A percentile compares a stretch with the other conserved stretches of the same genome.
Conservation (phyloP, 2,113 vertebrate species). For the Scatophagus argus region DNA sequence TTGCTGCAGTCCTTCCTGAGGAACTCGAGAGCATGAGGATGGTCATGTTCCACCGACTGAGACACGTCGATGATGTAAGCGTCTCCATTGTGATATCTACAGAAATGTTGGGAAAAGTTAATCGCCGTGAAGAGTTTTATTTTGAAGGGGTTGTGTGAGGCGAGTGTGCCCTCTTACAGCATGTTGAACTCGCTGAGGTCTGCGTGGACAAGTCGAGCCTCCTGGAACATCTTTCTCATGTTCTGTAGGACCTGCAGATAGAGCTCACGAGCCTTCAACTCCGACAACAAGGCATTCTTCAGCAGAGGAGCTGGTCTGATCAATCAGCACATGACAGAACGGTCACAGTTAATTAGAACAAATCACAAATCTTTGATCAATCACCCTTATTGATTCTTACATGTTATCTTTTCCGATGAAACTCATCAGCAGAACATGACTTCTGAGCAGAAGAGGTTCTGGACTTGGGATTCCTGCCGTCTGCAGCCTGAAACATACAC, state of each 20-base stretch:
- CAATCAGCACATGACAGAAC: neutral
- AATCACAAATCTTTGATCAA: neutral
- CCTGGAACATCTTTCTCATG: constrained; percentile 96
- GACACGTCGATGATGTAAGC: constrained; percentile 95
- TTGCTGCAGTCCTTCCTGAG: constrained; percentile 96
- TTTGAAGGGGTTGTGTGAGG: neutral
- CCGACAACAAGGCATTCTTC: constrained; percentile 91
- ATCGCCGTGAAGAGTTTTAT: neutral
- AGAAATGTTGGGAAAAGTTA: neutral
- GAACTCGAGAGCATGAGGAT: constrained; percentile 95
- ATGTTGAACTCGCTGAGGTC: constrained; percentile 99
- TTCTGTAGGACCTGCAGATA: constrained; percentile 94
- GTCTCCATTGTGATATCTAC: constrained; percentile 89
- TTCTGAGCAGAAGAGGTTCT: constrained; percentile 92
- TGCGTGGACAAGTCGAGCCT: constrained; percentile 93
- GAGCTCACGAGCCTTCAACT: constrained; percentile 91
- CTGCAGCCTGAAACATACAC: constrained; percentile 85
- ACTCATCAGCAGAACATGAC: constrained; percentile 96
- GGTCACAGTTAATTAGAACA: neutral
- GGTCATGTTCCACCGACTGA: constrained; percentile 96
- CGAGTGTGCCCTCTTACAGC: constrained; percentile 83
- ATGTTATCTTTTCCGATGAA: constrained; percentile 94
- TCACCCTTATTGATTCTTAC: constrained; percentile 30
- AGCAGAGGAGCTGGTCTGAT: constrained; percentile 93
- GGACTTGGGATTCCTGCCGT: constrained; percentile 92